A percentile compares a stretch with the other conserved stretches of the same genome.
Evolutionary conservation across 2,113 vertebrate species (phyloP).

Genomic region (Tragelaphus strepsiceros): DNA sequence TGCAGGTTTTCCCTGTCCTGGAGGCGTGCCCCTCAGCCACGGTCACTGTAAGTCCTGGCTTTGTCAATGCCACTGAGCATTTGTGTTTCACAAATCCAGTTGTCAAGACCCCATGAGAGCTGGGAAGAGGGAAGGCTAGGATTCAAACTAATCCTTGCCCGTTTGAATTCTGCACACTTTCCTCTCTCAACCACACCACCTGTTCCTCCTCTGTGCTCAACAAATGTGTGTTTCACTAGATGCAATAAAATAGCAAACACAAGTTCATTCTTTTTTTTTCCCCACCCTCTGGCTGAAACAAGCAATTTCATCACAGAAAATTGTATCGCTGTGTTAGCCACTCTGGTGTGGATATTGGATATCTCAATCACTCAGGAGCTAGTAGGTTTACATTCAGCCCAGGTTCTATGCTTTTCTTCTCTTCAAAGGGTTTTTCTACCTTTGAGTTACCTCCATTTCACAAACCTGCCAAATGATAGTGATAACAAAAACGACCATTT

Average conservation of each 20-base stretch:
- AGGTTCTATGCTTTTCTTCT: not conserved
- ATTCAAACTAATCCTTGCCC: not conserved
- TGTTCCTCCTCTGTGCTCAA: not conserved
- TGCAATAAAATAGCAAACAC: not conserved
- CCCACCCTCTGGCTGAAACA: constrained; percentile 17
- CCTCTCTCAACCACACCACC: not conserved
- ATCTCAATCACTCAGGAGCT: not conserved
- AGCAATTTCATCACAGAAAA: constrained; percentile 37
- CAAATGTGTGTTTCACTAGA: not conserved
- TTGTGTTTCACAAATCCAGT: not conserved
- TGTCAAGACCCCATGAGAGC: not conserved
- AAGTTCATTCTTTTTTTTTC: not conserved
- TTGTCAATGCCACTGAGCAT: not conserved
- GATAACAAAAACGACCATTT: not conserved
- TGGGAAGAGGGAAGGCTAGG: not conserved
- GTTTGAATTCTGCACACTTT: not conserved
- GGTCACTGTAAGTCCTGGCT: not conserved
- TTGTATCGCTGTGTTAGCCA: not conserved
- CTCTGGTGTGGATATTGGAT: not conserved
- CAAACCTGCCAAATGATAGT: not conserved
- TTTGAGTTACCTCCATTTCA: not conserved
- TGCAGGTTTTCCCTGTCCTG: not conserved
- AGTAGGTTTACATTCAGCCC: not conserved
- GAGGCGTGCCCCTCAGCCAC: not conserved
- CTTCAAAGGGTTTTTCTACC: constrained; percentile 30